Evolutionary conservation across 2,797 vertebrate genomes (phyloP).

Genomic region (Gymnocypris eckloni): DNA sequence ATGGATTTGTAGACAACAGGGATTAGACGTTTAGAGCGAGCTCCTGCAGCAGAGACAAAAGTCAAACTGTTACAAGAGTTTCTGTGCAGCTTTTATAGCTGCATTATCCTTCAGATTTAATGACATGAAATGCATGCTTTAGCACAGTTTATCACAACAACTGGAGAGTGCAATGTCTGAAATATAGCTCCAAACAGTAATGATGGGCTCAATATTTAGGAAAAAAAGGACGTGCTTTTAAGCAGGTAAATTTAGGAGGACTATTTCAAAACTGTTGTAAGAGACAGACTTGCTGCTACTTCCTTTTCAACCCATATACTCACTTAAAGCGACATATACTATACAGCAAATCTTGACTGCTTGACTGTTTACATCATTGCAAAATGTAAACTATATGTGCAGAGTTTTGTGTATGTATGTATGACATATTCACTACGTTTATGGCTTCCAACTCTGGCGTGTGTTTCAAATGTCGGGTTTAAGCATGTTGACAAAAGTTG

Average conservation of each 20-base stretch:
- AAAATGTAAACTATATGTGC: not conserved
- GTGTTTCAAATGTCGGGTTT: not conserved
- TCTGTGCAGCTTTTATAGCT: not conserved
- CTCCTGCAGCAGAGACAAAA: slow-evolving; percentile 76
- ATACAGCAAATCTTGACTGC: not conserved
- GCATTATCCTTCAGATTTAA: not conserved
- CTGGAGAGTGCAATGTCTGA: not conserved
- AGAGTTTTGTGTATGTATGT: not conserved
- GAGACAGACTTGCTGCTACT: not conserved
- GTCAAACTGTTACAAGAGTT: not conserved
- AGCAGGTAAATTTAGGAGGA: not conserved
- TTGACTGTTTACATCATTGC: not conserved
- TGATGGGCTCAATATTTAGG: not conserved
- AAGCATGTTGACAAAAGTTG: not conserved
- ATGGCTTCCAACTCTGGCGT: not conserved
- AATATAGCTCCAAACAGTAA: not conserved
- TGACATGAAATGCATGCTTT: not conserved
- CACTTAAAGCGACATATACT: not conserved
- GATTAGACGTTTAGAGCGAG: slow-evolving; percentile 89
- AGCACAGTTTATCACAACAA: not conserved
- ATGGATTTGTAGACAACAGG: slow-evolving; percentile 93
- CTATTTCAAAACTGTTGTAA: not conserved
- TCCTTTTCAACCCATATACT: not conserved
- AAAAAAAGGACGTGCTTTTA: not conserved
- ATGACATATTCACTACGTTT: not conserved